Conservation (phyloP, 2,888 invertebrate species). For the Octodonta nipae region DNA sequence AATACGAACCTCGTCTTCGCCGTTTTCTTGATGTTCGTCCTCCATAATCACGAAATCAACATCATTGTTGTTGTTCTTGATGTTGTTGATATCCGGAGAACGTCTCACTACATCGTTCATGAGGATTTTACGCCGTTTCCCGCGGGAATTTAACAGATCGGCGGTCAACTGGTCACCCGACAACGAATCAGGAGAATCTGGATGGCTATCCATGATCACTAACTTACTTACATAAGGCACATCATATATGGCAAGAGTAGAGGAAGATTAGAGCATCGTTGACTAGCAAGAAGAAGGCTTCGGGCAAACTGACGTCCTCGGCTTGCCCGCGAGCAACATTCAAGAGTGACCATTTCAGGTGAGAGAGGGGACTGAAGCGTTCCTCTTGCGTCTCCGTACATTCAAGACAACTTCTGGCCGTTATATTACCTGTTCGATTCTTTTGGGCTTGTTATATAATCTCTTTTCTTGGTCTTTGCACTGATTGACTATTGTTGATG, state of each 20-base stretch:
- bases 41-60: constrained; percentile 38
- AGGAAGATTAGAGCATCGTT: too few species aligned
- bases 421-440: constrained; percentile 25
- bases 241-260: too few species aligned
- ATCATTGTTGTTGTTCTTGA: constrained; percentile 34
- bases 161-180: constrained; percentile 32
- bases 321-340: constrained; percentile 31
- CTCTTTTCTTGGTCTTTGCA: constrained; percentile 14
- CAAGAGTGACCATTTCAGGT: constrained; percentile 27
- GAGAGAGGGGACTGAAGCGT: constrained; percentile 20
- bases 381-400: constrained; percentile 3
- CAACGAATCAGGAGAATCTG: constrained; percentile 35
- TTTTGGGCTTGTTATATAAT: constrained; percentile 28
- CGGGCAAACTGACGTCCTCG: constrained; percentile 33
- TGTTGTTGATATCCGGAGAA: constrained; percentile 24
- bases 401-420: background rate
- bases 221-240: constrained; percentile 18
- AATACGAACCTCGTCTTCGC: constrained; percentile 32
- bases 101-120: constrained; percentile 6
- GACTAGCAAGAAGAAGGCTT: constrained; percentile 29
- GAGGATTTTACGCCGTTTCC: constrained; percentile 8
- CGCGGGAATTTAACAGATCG: constrained; percentile 12
- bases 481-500: constrained; percentile 14
- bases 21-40: constrained; percentile 27
- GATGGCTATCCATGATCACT: constrained; percentile 29